phyloP scores from a whole-genome alignment of 2,113 vertebrate genomes.

The Myxocyprinus asiaticus region DNA sequence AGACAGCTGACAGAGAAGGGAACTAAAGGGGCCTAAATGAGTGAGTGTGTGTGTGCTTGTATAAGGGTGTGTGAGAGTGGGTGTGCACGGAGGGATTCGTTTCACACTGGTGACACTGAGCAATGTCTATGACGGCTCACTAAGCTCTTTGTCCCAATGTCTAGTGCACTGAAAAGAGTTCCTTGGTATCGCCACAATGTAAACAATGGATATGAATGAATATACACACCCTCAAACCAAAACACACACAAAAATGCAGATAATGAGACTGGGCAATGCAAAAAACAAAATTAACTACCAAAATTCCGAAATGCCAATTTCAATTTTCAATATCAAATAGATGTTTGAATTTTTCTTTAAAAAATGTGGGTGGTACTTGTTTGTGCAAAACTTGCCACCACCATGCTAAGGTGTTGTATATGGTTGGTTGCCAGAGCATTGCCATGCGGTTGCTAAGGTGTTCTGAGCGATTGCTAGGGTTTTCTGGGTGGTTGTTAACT shows the following conservation, averaged over 20 bases:
- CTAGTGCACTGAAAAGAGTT: slow-evolving; percentile 28
- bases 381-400: no score
- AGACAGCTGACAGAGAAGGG: slow-evolving; percentile 45
- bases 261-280: no score
- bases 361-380: no score
- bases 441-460: no score
- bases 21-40: slow-evolving; percentile 36
- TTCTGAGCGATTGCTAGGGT: no score
- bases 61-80: background rate
- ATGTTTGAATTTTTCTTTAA: no score
- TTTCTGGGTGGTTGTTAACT: no score
- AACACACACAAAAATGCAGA: background rate
- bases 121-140: slow-evolving; percentile 63
- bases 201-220: slow-evolving; percentile 3
- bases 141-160: slow-evolving; percentile 66
- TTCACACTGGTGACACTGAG: slow-evolving; percentile 60
- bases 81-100: slow-evolving; percentile 45
- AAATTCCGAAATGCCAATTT: no score
- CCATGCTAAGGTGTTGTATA: no score
- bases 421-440: no score
- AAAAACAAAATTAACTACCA: no score
- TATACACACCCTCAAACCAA: background rate
- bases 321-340: no score
- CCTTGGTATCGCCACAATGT: slow-evolving; percentile 12
- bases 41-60: slow-evolving; percentile 1